Evolutionary conservation across 1,140 invertebrate species (phyloP).

Genomic region (Dufourea novaeangliae): DNA sequence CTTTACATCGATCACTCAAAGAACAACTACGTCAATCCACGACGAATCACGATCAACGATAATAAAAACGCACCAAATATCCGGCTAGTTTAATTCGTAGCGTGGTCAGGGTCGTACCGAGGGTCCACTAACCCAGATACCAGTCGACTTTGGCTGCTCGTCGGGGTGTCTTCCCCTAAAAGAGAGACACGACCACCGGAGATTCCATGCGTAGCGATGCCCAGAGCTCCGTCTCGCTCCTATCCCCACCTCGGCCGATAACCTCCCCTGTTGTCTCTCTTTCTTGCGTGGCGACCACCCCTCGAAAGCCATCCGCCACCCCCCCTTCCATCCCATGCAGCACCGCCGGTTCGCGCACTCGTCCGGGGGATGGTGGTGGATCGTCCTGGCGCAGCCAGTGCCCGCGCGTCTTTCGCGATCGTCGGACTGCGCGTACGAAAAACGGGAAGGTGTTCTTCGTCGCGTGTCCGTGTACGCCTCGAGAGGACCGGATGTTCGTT

Average conservation of each 20-base stretch:
- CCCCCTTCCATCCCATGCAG: too few relatives aligned
- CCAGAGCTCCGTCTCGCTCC: background rate
- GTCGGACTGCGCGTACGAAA: conserved; percentile 76
- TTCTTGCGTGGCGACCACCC: conserved; percentile 54
- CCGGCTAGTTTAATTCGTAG: conserved; percentile 1
- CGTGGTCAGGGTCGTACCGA: conserved; percentile 56
- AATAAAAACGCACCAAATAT: background rate
- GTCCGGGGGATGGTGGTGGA: conserved; percentile 69
- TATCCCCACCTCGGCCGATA: background rate
- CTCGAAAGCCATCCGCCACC: conserved; percentile 60
- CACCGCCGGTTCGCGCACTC: conserved; percentile 69
- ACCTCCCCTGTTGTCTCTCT: conserved; percentile 28
- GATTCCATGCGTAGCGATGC: conserved; percentile 44
- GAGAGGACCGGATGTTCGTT: background rate
- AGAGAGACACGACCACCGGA: conserved; percentile 7
- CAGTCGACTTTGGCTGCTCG: conserved; percentile 33
- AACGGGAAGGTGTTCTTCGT: conserved; percentile 59
- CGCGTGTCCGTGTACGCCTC: conserved; percentile 55
- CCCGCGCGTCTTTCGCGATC: conserved; percentile 80
- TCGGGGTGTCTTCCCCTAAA: conserved; percentile 27
- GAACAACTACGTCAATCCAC: too few relatives aligned
- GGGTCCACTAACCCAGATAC: conserved; percentile 60
- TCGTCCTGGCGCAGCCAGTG: conserved; percentile 76
- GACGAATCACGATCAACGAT: too few relatives aligned
- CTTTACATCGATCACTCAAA: too few relatives aligned